Conservation (phyloP, 1,140 invertebrate genomes). For the Drosophila guanche region DNA sequence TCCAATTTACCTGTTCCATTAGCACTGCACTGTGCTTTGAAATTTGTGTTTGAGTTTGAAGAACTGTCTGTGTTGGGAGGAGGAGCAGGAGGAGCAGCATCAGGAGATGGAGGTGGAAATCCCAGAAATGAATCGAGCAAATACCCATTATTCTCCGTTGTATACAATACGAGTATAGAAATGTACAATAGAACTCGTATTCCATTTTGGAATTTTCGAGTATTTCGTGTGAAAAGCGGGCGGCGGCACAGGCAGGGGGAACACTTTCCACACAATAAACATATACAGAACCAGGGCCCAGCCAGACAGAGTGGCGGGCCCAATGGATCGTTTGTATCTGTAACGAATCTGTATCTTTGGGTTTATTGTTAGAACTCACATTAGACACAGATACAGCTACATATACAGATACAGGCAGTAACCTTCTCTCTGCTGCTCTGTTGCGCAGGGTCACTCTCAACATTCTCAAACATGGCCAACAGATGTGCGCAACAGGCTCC, state of each 20-base stretch:
- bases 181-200: conserved; percentile 13
- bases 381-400: conserved; percentile 53
- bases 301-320: conserved; percentile 68
- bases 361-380: conserved; percentile 48
- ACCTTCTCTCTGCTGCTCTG: conserved; percentile 13
- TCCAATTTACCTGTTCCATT: conserved; percentile 38
- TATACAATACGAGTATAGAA: conserved; percentile 42
- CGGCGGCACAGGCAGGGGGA: conserved; percentile 12
- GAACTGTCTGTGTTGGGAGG: not conserved
- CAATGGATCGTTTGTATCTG: conserved; percentile 55
- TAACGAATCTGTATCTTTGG: conserved; percentile 59
- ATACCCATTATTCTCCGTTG: conserved; percentile 22
- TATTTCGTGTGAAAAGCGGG: conserved; percentile 47
- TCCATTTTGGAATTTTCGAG: conserved; percentile 57
- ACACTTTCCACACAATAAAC: conserved; percentile 30
- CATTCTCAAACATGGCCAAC: conserved; percentile 55
- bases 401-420: conserved; percentile 2
- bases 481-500: conserved; percentile 74
- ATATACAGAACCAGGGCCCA: conserved; percentile 25
- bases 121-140: conserved; percentile 7
- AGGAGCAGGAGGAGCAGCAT: not conserved
- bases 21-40: conserved; percentile 29
- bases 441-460: conserved; percentile 40
- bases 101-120: conserved; percentile 20
- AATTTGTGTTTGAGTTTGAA: conserved; percentile 46